A percentile compares a stretch with the other conserved stretches of the same genome.
These are phyloP conservation scores for Metellina segmentata DNA, from an alignment of 2,888 invertebrate species.

Conservation along the genomic window DNA sequence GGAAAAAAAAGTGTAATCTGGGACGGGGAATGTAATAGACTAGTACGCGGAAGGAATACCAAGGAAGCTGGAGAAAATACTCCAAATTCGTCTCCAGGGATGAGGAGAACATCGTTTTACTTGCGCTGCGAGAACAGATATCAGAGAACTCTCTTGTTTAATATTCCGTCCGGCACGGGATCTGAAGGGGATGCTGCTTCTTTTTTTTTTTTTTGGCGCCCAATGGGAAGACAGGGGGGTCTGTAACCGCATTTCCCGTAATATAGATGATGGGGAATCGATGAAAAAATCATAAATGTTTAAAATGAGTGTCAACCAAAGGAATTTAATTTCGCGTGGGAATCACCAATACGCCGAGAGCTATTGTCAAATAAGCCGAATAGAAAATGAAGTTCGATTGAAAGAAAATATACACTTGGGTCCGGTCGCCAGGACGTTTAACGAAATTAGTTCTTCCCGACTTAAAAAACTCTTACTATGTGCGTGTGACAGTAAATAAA, in stretches of 20 bases:
- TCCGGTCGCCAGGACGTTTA: too few relatives aligned
- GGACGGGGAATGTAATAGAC: constrained; percentile 2
- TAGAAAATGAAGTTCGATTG: too few relatives aligned
- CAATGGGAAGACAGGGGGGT: neutral
- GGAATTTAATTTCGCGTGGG: neutral
- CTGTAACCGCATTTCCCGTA: neutral
- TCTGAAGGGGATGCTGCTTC: neutral
- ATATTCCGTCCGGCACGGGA: constrained; percentile 13
- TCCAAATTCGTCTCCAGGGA: constrained; percentile 45
- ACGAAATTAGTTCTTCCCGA: too few relatives aligned
- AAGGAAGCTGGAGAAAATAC: constrained; percentile 38
- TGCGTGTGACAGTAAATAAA: too few relatives aligned
- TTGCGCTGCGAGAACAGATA: constrained; percentile 24
- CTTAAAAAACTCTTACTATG: too few relatives aligned
- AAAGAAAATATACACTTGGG: too few relatives aligned
- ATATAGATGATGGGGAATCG: neutral
- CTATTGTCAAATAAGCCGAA: too few relatives aligned
- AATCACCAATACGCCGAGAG: neutral
- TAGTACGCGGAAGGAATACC: constrained; percentile 30
- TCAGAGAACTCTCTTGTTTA: constrained; percentile 28
- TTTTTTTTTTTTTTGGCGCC: neutral
- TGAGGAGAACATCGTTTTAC: constrained; percentile 8
- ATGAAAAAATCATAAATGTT: neutral
- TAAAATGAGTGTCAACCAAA: neutral
- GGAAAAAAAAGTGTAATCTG: constrained; percentile 20